Evolutionary conservation across 2,888 invertebrate genomes (phyloP), one percentile per base, ranked within the genome.

Genomic region (Salticus scenicus): DNA sequence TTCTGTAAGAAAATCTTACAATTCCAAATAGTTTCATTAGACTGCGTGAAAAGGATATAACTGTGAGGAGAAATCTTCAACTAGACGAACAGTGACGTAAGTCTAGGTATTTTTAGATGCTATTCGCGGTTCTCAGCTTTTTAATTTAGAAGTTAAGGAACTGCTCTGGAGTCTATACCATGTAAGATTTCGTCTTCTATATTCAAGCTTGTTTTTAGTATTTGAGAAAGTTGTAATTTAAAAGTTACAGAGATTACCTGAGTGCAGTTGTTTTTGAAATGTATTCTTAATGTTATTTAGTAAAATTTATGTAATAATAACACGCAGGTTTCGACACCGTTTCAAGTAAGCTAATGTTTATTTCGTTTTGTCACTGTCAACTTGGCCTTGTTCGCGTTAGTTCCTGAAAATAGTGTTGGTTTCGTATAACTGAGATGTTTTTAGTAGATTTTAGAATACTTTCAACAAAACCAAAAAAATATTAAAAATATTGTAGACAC

Each of bases 1-100:
- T 24, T 57, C 24, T 57, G 57, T 7, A 57, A 57, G 57, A n/a
- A 57, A 57, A 57, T 57, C 20, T 12, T 24, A 2, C 57, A 24
- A 24, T 24, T 57, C 57, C 24, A 24, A 20, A 24, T 57, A 24
- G 1, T 57, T 57, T 57, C 57, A 24, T 24, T 12, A 5, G 4
- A 57, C 57, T 57, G 57, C 24, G 57, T 24, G 57, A 57, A 57
- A 24, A 57, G 57, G 57, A 57, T 57, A 57, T 24, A 57, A 2
- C 24, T 24, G 24, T 7, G 42, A 24, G 4, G 24, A 24, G 12
- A 57, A 2, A 10, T 57, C 57, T 17, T 7, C 51, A 74, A 69
- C 67, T 80, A 67, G 73, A 74, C 80, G 67, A n/a, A 31, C 57
- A 12, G 42, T 81, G 81, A 81, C 81, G 81, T 75, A 42, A 69